phyloP scores from a whole-genome alignment of 2,888 invertebrate species.

The Calameuta idolon region DNA sequence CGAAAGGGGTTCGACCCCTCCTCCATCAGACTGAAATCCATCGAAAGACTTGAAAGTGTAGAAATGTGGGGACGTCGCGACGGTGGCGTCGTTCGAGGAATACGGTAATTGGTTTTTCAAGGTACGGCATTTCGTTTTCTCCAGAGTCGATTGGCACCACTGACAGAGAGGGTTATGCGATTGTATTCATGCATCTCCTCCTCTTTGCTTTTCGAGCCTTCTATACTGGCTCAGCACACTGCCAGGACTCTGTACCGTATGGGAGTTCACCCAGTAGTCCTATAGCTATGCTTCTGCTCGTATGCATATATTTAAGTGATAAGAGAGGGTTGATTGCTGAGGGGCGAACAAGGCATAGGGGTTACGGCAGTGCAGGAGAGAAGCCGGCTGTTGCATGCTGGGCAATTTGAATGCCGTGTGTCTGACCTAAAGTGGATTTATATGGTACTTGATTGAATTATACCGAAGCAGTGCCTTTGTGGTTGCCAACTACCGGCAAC shows the following conservation, averaged over 20 bases:
- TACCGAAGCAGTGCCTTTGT: constrained; percentile 10
- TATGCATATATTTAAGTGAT: neutral
- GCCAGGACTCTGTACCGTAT: neutral
- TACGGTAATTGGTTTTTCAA: constrained; percentile 36
- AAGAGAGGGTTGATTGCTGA: neutral
- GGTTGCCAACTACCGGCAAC: neutral
- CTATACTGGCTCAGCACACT: neutral
- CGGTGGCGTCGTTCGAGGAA: constrained; percentile 10
- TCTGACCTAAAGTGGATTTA: constrained; percentile 13
- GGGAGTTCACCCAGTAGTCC: neutral
- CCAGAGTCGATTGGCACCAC: neutral
- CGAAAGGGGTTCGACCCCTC: neutral
- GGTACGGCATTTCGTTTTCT: constrained; percentile 27
- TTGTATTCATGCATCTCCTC: neutral
- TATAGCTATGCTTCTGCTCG: neutral
- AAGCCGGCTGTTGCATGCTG: constrained; percentile 30
- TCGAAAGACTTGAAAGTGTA: neutral
- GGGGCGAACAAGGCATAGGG: neutral
- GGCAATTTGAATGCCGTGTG: constrained; percentile 20
- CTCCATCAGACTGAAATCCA: neutral
- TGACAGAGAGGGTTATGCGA: neutral
- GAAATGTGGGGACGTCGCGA: neutral
- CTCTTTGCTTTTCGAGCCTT: too few relatives aligned
- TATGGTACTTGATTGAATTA: constrained; percentile 28
- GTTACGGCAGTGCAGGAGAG: neutral